These are phyloP conservation scores for Leptinotarsa lineolata DNA, from an alignment of 1,140 invertebrate genomes.

Conservation along the genomic window DNA sequence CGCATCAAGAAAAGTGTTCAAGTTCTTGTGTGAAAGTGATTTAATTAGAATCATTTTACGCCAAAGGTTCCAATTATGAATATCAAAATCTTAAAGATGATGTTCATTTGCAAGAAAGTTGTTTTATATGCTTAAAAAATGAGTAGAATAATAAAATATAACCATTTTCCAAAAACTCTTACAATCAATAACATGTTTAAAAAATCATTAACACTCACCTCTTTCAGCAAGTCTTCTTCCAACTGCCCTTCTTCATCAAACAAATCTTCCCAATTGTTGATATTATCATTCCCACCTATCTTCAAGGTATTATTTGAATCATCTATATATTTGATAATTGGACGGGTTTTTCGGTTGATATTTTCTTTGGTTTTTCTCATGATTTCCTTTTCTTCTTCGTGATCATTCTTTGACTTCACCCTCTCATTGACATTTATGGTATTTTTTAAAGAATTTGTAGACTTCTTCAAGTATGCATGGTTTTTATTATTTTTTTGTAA, in stretches of 20 bases:
- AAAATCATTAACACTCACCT: slow-evolving; percentile 33
- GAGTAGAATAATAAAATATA: not conserved
- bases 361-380: slow-evolving; percentile 50
- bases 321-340: slow-evolving; percentile 50
- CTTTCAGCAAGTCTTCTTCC: slow-evolving; percentile 44
- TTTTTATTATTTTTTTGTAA: slow-evolving; percentile 16
- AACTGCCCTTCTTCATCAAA: slow-evolving; percentile 49
- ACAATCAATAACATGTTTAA: slow-evolving; percentile 12
- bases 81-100: not conserved
- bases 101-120: slow-evolving; percentile 5
- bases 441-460: slow-evolving; percentile 17
- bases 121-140: not conserved
- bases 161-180: not conserved
- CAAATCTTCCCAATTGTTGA: slow-evolving; percentile 52
- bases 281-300: slow-evolving; percentile 44
- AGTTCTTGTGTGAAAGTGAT: too few species aligned
- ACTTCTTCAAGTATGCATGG: slow-evolving; percentile 4
- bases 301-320: slow-evolving; percentile 43
- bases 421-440: slow-evolving; percentile 18
- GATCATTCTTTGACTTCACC: not conserved
- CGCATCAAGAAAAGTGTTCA: too few species aligned
- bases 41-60: too few species aligned
- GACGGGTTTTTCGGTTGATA: slow-evolving; percentile 49
- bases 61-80: too few species aligned
- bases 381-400: slow-evolving; percentile 46